Evolutionary conservation across 2,797 vertebrate genomes (phyloP).

Genomic region (Mareca penelope): DNA sequence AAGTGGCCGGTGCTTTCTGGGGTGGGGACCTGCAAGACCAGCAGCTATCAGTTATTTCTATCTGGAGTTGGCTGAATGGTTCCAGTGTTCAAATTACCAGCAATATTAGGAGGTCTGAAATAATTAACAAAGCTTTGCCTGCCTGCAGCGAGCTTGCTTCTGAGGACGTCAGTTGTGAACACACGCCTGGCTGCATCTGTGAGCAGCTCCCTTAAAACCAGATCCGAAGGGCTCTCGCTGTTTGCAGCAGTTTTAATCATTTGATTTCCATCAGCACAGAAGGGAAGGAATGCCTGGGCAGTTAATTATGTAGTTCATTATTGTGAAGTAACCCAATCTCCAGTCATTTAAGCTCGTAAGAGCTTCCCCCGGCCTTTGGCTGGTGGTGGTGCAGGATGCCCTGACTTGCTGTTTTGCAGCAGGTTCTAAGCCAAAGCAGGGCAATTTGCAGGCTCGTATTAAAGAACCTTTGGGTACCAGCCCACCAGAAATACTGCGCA

Average conservation of each 20-base stretch:
- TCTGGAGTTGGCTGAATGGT: neutral
- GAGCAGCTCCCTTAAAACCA: neutral
- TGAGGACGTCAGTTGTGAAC: neutral
- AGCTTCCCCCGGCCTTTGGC: neutral
- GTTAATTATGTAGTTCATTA: neutral
- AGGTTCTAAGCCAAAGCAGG: neutral
- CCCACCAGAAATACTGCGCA: neutral
- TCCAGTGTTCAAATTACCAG: neutral
- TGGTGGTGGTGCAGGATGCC: neutral
- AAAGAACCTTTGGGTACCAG: neutral
- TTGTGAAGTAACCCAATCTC: neutral
- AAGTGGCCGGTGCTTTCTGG: neutral
- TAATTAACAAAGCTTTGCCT: no score
- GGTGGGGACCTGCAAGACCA: neutral
- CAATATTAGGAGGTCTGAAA: neutral
- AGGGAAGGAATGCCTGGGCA: neutral
- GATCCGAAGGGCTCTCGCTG: neutral
- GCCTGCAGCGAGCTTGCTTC: neutral
- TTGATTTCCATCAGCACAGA: accelerated
- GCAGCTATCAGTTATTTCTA: neutral
- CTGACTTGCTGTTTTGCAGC: neutral
- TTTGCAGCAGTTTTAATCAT: accelerated
- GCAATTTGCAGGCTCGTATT: neutral
- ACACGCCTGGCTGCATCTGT: accelerated
- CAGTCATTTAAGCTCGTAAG: neutral